Evolutionary conservation across 2,113 vertebrate genomes (phyloP).

Genomic region (Climacteris rufus): DNA sequence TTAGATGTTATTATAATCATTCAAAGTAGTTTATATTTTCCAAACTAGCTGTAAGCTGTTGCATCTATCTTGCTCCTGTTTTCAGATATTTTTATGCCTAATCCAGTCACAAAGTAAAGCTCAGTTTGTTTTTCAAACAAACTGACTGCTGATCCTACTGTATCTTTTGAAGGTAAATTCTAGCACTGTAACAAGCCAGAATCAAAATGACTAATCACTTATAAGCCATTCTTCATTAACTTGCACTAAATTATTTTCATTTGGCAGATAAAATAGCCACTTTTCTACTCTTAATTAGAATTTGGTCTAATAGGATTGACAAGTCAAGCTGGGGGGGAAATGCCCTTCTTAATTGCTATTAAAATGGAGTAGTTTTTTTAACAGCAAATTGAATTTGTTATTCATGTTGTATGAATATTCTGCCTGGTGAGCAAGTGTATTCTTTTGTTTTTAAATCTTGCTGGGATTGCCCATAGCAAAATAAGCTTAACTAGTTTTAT

Average conservation of each 20-base stretch:
- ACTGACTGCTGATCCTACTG: constrained; percentile 32
- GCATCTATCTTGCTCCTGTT: neutral
- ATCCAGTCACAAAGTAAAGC: neutral
- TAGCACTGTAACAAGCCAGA: constrained; percentile 55
- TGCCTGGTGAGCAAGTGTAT: neutral
- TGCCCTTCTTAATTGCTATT: constrained; percentile 63
- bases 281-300: constrained; percentile 72
- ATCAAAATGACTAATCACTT: constrained; percentile 71
- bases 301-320: constrained; percentile 73
- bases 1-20: neutral
- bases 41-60: neutral
- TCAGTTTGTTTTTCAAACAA: constrained; percentile 34
- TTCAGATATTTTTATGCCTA: neutral
- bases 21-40: neutral
- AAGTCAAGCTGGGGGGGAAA: constrained; percentile 53
- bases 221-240: constrained; percentile 65
- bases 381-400: constrained; percentile 48
- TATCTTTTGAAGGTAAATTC: constrained; percentile 58
- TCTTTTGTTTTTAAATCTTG: constrained; percentile 23
- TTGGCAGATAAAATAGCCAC: constrained; percentile 72
- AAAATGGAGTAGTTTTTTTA: constrained; percentile 60
- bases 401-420: constrained; percentile 21
- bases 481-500: constrained; percentile 9
- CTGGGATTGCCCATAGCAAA: neutral
- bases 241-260: constrained; percentile 75